These are phyloP conservation scores for Australoheros scitulus DNA, from an alignment of 2,113 vertebrate genomes.

Conservation along the genomic window DNA sequence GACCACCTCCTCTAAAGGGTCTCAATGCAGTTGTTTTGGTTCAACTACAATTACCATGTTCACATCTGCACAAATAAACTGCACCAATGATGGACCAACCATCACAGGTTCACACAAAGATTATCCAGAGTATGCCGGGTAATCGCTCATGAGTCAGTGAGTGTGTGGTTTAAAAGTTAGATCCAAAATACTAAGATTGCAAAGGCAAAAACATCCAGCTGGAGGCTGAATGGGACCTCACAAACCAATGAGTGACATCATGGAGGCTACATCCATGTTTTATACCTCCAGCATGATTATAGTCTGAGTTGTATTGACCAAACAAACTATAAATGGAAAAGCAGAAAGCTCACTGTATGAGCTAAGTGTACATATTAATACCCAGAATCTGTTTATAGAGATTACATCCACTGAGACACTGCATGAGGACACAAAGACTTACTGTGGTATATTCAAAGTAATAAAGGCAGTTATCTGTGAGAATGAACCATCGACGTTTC, in stretches of 20 bases:
- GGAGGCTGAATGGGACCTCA: not conserved
- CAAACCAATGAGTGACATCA: not conserved
- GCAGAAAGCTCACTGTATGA: not conserved
- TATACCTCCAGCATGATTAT: not conserved
- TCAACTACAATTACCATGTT: too few species aligned
- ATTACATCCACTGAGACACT: not conserved
- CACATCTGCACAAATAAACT: too few species aligned
- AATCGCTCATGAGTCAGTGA: not conserved
- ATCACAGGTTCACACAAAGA: not conserved
- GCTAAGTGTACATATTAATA: too few species aligned
- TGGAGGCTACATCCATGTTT: not conserved
- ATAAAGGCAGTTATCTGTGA: conserved; percentile 85
- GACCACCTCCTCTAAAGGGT: not conserved
- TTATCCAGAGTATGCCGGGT: not conserved
- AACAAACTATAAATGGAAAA: not conserved
- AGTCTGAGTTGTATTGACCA: too few species aligned
- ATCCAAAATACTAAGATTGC: not conserved
- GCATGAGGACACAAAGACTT: conserved; percentile 48
- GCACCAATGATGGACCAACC: not conserved
- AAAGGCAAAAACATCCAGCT: not conserved
- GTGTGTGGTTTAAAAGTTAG: not conserved
- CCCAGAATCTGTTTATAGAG: not conserved
- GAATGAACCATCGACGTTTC: conserved; percentile 84
- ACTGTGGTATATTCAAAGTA: conserved; percentile 87
- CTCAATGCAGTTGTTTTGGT: not conserved